Percentiles rank a stretch among this genome's conserved stretches.
These are phyloP conservation scores for Mus spretus DNA, from an alignment of 2,797 vertebrate genomes.

Conservation along the genomic window DNA sequence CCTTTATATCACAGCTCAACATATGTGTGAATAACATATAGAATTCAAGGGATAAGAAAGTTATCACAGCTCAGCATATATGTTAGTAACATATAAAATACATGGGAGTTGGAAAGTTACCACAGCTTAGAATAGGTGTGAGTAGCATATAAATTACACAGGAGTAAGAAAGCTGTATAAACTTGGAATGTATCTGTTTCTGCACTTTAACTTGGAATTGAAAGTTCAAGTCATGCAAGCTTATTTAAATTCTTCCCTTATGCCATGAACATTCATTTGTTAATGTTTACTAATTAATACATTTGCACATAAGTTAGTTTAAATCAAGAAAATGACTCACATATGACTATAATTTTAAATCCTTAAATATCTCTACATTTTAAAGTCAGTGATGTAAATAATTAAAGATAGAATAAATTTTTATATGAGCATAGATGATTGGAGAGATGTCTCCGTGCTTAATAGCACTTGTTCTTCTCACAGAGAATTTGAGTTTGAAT, in stretches of 20 bases:
- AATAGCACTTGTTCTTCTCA: neutral
- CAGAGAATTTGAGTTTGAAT: neutral
- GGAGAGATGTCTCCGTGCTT: neutral
- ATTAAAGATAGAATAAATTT: conserved; percentile 24
- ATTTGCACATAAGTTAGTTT: conserved; percentile 86
- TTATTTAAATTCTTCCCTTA: conserved; percentile 78
- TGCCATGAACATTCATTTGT: conserved; percentile 78
- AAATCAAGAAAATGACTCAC: conserved; percentile 85
- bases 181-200: conserved; percentile 41
- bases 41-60: too few relatives aligned
- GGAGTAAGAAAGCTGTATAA: neutral
- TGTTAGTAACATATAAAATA: too few relatives aligned
- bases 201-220: conserved; percentile 5
- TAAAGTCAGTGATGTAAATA: conserved; percentile 25
- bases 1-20: conserved; percentile 22
- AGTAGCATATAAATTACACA: neutral
- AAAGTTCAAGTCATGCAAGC: conserved; percentile 82
- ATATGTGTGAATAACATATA: too few relatives aligned
- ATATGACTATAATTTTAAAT: conserved; percentile 60
- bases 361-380: conserved; percentile 37
- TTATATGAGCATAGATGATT: neutral
- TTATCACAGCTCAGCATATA: too few relatives aligned
- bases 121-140: neutral
- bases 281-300: conserved; percentile 85
- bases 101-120: too few relatives aligned